Conservation (phyloP, 2,113 vertebrate genomes). For the Nematolebias whitei region DNA sequence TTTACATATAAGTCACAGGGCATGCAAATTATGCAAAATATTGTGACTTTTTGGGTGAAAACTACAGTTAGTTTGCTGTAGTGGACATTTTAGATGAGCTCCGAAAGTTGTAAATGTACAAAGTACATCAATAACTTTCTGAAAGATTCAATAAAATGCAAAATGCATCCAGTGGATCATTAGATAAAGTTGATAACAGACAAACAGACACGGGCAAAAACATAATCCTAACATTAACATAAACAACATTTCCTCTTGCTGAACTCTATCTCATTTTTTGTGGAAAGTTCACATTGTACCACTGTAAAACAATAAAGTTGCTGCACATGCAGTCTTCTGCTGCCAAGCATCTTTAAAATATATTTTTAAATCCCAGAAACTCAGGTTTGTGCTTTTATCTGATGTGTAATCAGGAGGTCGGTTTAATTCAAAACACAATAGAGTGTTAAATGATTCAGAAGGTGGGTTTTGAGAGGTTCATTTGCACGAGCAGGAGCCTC, state of each 20-base stretch:
- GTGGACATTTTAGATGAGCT: too few relatives aligned
- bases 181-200: too few relatives aligned
- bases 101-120: too few relatives aligned
- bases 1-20: too few relatives aligned
- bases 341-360: background rate
- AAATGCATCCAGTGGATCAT: too few relatives aligned
- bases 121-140: too few relatives aligned
- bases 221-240: background rate
- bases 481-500: background rate
- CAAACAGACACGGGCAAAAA: too few relatives aligned
- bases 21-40: too few relatives aligned
- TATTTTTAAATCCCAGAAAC: background rate
- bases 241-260: background rate
- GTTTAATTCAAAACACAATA: background rate
- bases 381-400: background rate
- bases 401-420: background rate
- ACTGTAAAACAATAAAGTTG: background rate
- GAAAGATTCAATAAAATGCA: too few relatives aligned
- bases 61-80: too few relatives aligned
- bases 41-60: too few relatives aligned
- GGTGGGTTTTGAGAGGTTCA: background rate
- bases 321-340: background rate
- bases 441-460: background rate
- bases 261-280: background rate
- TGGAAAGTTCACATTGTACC: background rate